These are phyloP conservation scores for Odontophorus gujanensis DNA, from an alignment of 2,113 vertebrate genomes.

Conservation along the genomic window DNA sequence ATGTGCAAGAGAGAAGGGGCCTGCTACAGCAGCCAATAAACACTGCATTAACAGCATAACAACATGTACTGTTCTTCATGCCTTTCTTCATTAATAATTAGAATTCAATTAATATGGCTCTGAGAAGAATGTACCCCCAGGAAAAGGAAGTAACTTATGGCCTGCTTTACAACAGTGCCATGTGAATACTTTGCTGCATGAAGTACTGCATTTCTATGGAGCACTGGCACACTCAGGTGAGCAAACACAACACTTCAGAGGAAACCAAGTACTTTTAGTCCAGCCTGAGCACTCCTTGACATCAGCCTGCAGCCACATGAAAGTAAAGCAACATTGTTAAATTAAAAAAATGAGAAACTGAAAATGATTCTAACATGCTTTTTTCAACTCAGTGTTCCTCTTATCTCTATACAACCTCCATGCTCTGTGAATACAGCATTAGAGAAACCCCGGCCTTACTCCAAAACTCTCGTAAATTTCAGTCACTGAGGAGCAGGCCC, in stretches of 20 bases:
- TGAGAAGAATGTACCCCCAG: background rate
- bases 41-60: background rate
- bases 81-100: background rate
- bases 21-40: background rate
- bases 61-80: background rate
- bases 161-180: background rate
- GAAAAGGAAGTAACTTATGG: slow-evolving; percentile 47
- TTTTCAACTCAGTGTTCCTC: background rate
- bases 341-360: background rate
- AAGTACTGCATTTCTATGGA: slow-evolving; percentile 18
- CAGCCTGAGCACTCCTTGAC: background rate
- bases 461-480: background rate
- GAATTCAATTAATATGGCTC: background rate
- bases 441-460: background rate
- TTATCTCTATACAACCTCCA: background rate
- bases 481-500: background rate
- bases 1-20: background rate
- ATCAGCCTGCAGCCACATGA: background rate
- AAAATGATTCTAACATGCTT: background rate
- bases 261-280: background rate
- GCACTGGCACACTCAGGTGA: background rate
- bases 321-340: background rate
- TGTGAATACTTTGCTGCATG: slow-evolving; percentile 17
- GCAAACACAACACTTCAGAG: background rate
- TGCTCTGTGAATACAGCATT: background rate